Base-by-base conservation (phyloP, 2,797 vertebrate species). In the Pogoniulus pusillus region DNA sequence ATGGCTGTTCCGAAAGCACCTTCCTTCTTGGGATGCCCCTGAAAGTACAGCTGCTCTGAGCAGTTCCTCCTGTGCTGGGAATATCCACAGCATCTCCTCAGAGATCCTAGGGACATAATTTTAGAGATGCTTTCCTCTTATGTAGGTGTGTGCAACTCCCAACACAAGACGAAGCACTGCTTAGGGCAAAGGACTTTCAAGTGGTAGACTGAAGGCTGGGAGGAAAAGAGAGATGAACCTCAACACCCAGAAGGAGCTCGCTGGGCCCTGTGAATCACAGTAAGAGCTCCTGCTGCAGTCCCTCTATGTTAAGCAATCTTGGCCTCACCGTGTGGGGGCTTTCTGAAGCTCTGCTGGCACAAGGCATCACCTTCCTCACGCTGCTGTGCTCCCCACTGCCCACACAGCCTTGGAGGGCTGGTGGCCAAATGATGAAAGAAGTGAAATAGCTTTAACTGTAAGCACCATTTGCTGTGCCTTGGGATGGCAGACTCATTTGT, bases 401-500 rank as follows among this genome's bases (percentile, higher is more conserved):
- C 88, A 62, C 11, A 1, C 22, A 3, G 64, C 2, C 0, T 12
- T 15, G 43, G 18, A 16, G 43, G 45, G 59, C 76, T 81, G 30
- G 12, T 18, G 5, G 78, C 60, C 7, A 4, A 84, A 68, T 0
- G 1, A 18, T 74, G 68, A 54, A 59, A 59, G 87, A 34, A 91
- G 53, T 66, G 87, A 57, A 93, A 92, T 1, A 88, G 63, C 87
- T 95, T 70, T 22, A 83, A 54, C 79, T 73, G 70, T 49, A 51
- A 91, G 87, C 85, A 89, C 77, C 55, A 54, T 76, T 90, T 73
- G 76, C 89, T 81, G 89, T 78, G 71, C 93, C 87, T 89, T 2
- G 0, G 39, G 43, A 58, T 93, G 85, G 91, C 94, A 95, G 87
- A 68, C 84, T 94, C 93, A 94, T 96, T 94, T 95, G 92, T 95